A percentile compares a stretch with the other conserved stretches of the same genome.
Conservation (phyloP, 2,888 invertebrate species). For the Beris morrisii region DNA sequence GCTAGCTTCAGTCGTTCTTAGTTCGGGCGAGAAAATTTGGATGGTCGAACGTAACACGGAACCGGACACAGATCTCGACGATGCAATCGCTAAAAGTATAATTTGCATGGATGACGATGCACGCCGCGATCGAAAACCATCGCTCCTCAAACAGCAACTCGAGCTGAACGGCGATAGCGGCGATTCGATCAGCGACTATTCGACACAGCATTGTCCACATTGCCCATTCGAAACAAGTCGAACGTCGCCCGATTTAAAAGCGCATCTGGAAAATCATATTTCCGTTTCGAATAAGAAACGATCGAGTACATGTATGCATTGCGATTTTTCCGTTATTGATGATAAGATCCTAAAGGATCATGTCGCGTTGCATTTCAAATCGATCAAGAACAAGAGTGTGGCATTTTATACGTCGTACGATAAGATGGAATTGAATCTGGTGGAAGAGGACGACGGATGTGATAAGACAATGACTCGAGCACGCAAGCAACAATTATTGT, state of each 20-base stretch:
- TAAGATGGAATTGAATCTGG: slow-evolving; percentile 51
- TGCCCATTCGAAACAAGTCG: slow-evolving; percentile 78
- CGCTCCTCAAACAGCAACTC: slow-evolving; percentile 25
- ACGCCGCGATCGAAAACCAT: slow-evolving; percentile 3
- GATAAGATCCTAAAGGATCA: slow-evolving; percentile 77
- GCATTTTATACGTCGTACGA: slow-evolving; percentile 54
- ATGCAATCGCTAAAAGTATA: slow-evolving; percentile 53
- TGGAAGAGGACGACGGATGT: slow-evolving; percentile 34
- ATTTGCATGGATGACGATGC: slow-evolving; percentile 65
- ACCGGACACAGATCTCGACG: slow-evolving; percentile 38
- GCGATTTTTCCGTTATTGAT: slow-evolving; percentile 78
- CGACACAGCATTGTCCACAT: slow-evolving; percentile 61
- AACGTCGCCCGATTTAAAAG: slow-evolving; percentile 71
- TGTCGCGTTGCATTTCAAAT: slow-evolving; percentile 72
- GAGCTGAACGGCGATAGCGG: slow-evolving; percentile 11
- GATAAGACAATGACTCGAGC: neutral
- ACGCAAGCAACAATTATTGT: slow-evolving; percentile 1
- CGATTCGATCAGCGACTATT: slow-evolving; percentile 10
- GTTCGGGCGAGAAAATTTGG: slow-evolving; percentile 50
- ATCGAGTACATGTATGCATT: slow-evolving; percentile 74
- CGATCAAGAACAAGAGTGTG: slow-evolving; percentile 49
- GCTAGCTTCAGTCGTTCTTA: slow-evolving; percentile 55
- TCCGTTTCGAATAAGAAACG: slow-evolving; percentile 63
- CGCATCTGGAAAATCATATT: slow-evolving; percentile 74
- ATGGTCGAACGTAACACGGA: slow-evolving; percentile 43